Percentiles rank a stretch among this genome's conserved stretches.
Conservation (phyloP, 2,797 vertebrate species). For the Galagoides demidoff region DNA sequence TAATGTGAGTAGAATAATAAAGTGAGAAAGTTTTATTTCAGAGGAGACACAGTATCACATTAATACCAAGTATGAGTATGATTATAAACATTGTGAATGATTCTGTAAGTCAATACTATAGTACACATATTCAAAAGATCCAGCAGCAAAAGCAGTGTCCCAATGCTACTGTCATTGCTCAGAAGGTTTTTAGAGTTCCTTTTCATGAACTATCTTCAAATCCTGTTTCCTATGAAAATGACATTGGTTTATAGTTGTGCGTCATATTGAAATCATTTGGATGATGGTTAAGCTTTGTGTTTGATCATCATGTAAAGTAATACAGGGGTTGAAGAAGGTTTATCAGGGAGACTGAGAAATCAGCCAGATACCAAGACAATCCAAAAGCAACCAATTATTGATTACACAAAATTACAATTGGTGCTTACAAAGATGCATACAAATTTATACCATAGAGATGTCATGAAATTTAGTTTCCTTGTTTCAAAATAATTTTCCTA, state of each 20-base stretch:
- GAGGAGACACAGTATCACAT: background rate
- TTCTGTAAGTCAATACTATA: slow-evolving; percentile 22
- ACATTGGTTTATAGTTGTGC: slow-evolving; percentile 5
- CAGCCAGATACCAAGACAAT: background rate
- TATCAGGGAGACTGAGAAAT: background rate
- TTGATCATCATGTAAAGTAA: background rate
- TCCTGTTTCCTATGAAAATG: slow-evolving; percentile 55
- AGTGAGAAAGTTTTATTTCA: slow-evolving; percentile 14
- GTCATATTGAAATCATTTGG: slow-evolving; percentile 35
- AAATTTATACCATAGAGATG: slow-evolving; percentile 39
- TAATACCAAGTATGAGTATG: background rate
- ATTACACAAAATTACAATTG: background rate
- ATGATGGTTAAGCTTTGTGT: background rate
- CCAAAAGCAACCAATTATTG: slow-evolving; percentile 15
- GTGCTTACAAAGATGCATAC: slow-evolving; percentile 37
- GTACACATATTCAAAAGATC: background rate
- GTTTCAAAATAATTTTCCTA: slow-evolving; percentile 50
- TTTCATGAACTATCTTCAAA: slow-evolving; percentile 14
- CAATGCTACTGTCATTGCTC: background rate
- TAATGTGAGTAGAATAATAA: slow-evolving; percentile 44
- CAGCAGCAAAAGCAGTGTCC: slow-evolving; percentile 11
- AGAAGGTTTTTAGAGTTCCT: slow-evolving; percentile 13
- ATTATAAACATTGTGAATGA: background rate
- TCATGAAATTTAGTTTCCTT: slow-evolving; percentile 39
- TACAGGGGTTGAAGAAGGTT: background rate